Conservation (phyloP, 2,797 vertebrate species). For the Australoheros facetus region DNA sequence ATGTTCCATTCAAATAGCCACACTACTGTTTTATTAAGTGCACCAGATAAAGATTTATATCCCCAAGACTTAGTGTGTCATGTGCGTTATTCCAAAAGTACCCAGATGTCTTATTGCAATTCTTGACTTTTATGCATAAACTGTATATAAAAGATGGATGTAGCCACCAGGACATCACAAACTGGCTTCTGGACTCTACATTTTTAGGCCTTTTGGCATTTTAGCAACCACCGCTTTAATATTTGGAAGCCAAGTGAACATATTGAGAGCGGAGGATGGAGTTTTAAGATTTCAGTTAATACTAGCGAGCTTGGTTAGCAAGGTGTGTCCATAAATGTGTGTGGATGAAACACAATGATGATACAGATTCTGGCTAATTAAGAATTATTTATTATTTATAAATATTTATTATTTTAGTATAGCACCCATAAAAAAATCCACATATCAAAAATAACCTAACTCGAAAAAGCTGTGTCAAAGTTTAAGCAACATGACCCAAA, state of each 20-base stretch:
- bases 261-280: not conserved
- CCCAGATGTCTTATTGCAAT: not conserved
- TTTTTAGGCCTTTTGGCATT: not conserved
- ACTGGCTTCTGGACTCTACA: not conserved
- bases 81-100: not conserved
- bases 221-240: not conserved
- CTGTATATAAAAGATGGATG: not conserved
- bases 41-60: not conserved
- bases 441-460: not conserved
- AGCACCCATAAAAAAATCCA: not conserved
- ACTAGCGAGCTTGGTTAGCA: not conserved
- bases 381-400: not conserved
- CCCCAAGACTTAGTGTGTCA: not conserved
- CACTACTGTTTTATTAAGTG: not conserved
- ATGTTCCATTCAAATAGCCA: not conserved
- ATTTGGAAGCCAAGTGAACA: not conserved
- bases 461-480: not conserved
- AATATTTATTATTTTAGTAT: not conserved
- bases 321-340: not conserved
- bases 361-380: not conserved
- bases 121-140: not conserved
- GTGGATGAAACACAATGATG: not conserved
- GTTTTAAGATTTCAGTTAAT: not conserved
- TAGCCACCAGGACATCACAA: not conserved
- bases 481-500: not conserved